Conservation (phyloP, 2,888 invertebrate species). For the Tubulanus polymorphus region DNA sequence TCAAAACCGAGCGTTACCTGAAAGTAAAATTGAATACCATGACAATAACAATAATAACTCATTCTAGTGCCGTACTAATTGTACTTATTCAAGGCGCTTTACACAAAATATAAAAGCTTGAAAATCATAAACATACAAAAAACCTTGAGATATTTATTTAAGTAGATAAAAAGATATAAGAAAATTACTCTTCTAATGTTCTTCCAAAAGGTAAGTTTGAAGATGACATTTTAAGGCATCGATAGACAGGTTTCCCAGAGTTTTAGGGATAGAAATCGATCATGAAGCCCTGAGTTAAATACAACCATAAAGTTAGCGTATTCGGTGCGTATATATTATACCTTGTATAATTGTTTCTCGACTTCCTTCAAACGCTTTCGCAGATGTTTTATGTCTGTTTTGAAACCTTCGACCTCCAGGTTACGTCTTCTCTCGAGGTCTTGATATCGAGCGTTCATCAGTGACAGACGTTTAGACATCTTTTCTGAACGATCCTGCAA, state of each 20-base stretch:
- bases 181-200: neutral
- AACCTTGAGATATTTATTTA: no score
- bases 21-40: neutral
- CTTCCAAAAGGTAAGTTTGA: neutral
- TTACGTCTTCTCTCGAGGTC: conserved; percentile 52
- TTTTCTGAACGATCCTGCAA: conserved; percentile 52
- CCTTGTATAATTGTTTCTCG: conserved; percentile 52
- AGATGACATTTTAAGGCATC: neutral
- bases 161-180: no score
- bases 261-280: no score
- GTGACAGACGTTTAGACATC: conserved; percentile 47
- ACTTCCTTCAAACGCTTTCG: conserved; percentile 49
- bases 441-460: conserved; percentile 51
- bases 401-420: conserved; percentile 55
- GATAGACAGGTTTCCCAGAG: neutral
- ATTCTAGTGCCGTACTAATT: no score
- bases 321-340: conserved; percentile 23
- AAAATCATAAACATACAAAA: no score
- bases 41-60: neutral
- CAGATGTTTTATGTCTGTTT: conserved; percentile 53
- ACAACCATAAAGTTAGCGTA: no score
- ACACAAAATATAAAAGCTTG: neutral
- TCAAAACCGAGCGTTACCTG: conserved; percentile 49
- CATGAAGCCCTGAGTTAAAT: no score
- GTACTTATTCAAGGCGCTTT: neutral